Conservation (phyloP, 2,888 invertebrate genomes). For the Noctua fimbriata region DNA sequence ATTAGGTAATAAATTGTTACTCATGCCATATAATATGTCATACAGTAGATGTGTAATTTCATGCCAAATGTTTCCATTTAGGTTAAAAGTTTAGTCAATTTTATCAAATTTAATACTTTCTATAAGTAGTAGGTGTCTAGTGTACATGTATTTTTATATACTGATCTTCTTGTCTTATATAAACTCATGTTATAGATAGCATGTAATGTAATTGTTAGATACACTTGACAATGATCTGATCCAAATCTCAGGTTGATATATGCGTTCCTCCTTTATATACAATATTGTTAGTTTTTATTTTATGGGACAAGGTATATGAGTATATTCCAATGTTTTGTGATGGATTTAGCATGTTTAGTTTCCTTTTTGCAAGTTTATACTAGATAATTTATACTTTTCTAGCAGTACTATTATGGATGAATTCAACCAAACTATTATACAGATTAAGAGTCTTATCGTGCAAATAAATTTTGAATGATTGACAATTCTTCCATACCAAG, state of each 20-base stretch:
- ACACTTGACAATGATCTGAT: conserved; percentile 50
- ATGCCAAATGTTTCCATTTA: conserved; percentile 73
- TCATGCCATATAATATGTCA: conserved; percentile 69
- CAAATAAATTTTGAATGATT: conserved; percentile 1
- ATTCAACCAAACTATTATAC: background rate
- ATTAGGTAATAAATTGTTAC: conserved; percentile 67
- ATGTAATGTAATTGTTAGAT: conserved; percentile 47
- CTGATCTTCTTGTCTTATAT: conserved; percentile 53
- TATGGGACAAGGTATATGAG: conserved; percentile 40
- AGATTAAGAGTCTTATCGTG: background rate
- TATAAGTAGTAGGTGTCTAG: conserved; percentile 47
- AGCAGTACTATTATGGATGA: conserved; percentile 16
- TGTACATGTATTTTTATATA: conserved; percentile 70
- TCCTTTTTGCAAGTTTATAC: conserved; percentile 31
- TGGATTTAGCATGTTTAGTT: conserved; percentile 46
- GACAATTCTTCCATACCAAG: background rate
- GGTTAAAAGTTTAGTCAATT: conserved; percentile 60
- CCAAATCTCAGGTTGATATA: conserved; percentile 55
- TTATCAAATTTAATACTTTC: conserved; percentile 55
- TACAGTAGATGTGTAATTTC: conserved; percentile 68
- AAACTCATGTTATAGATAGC: conserved; percentile 51
- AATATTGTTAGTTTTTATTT: conserved; percentile 48
- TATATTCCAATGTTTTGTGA: conserved; percentile 55
- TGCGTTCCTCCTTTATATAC: conserved; percentile 53
- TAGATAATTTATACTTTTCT: conserved; percentile 33